Conservation (phyloP, 2,797 vertebrate species). For the Myotis daubentonii region DNA sequence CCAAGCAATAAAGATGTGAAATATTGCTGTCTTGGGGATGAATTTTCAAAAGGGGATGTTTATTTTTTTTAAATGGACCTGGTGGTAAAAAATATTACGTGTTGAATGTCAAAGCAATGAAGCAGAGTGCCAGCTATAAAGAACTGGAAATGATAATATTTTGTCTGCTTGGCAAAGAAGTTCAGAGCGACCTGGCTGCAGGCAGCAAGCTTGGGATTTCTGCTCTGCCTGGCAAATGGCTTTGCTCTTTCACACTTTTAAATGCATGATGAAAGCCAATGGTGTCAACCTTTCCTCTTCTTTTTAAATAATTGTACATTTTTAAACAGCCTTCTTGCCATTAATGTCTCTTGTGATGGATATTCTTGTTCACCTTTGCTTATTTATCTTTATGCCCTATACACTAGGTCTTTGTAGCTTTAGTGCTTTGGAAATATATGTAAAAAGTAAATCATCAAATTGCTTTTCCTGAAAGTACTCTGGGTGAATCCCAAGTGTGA, state of each 20-base stretch:
- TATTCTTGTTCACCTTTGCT: slow-evolving; percentile 23
- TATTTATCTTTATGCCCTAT: slow-evolving; percentile 26
- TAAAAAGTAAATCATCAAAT: slow-evolving; percentile 48
- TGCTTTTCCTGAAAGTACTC: slow-evolving; percentile 44
- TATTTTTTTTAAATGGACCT: background rate
- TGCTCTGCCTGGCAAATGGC: slow-evolving; percentile 50
- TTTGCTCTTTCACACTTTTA: slow-evolving; percentile 46
- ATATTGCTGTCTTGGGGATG: slow-evolving; percentile 12
- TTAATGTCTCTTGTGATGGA: slow-evolving; percentile 27
- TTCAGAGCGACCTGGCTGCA: background rate
- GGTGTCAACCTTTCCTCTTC: slow-evolving; percentile 16
- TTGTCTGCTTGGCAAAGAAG: background rate
- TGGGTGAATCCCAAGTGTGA: background rate
- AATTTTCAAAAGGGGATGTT: slow-evolving; percentile 15
- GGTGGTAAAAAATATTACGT: slow-evolving; percentile 26
- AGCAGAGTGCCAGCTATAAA: background rate
- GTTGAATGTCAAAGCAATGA: slow-evolving; percentile 17
- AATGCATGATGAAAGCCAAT: background rate
- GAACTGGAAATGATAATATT: slow-evolving; percentile 42
- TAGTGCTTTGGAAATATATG: slow-evolving; percentile 33
- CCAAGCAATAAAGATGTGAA: background rate
- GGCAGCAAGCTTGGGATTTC: background rate
- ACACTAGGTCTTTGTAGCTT: slow-evolving; percentile 38
- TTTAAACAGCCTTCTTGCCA: slow-evolving; percentile 17
- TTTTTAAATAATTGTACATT: slow-evolving; percentile 46